Conservation (phyloP, 2,113 vertebrate genomes). For the Archocentrus centrarchus region DNA sequence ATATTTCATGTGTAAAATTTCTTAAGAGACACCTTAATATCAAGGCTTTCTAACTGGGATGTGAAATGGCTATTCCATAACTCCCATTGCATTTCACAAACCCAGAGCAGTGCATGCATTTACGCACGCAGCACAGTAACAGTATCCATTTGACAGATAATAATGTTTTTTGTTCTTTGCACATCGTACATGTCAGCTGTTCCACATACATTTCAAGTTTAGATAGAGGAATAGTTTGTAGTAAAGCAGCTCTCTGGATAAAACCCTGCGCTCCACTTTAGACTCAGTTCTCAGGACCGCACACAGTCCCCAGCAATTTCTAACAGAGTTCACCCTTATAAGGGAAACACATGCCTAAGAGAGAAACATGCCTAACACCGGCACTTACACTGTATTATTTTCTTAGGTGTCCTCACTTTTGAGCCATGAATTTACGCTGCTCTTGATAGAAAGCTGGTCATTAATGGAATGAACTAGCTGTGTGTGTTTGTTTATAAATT, state of each 20-base stretch:
- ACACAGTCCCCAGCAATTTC: neutral
- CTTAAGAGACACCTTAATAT: neutral
- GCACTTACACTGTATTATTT: neutral
- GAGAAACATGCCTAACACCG: neutral
- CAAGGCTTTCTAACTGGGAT: neutral
- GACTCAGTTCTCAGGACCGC: neutral
- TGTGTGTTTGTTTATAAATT: neutral
- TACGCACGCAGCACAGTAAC: too few species aligned
- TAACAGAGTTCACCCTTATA: too few species aligned
- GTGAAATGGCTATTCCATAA: neutral
- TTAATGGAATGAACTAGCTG: neutral
- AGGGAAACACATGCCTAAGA: neutral
- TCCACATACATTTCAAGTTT: neutral
- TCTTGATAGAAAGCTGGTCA: neutral
- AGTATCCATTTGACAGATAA: too few species aligned
- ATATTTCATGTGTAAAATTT: neutral
- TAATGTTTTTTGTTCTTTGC: too few species aligned
- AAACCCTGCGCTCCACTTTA: neutral
- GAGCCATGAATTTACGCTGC: neutral
- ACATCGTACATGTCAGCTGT: too few species aligned
- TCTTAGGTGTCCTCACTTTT: slow-evolving; percentile 1
- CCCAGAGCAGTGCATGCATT: too few species aligned
- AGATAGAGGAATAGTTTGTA: neutral
- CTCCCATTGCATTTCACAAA: neutral
- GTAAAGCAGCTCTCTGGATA: neutral